Evolutionary conservation across 2,888 invertebrate genomes (phyloP), one percentile per base, ranked within the genome.

Genomic region (Lomographa bimaculata): DNA sequence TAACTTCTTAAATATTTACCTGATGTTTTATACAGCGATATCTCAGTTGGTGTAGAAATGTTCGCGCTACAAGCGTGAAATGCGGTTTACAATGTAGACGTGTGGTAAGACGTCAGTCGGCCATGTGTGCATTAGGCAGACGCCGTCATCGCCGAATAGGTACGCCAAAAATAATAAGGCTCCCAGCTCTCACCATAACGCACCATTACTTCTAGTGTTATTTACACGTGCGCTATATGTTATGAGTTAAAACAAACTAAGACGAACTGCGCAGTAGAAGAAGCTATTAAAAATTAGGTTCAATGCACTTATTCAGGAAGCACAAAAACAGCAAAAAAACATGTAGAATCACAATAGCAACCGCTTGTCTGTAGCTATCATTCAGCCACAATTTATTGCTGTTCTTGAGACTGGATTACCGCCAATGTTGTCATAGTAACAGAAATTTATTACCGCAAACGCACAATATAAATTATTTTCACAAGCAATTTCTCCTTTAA

Each of bases 131-230:
- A 35, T 30, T 47, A 37, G 37, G 39, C 43, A 6, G 39, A 27
- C 41, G 30, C 44, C 57, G 60, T 66, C 64, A 63, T 51, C 63
- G 44, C 32, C 53, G 52, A 51, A 60, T 57, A 59, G 37, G 60
- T 54, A 60, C 39, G 62, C 69, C 71, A 68, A 69, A 72, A 72
- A 70, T 73, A 73, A 66, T 65, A 61, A 57, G 37, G 49, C 61
- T 49, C 43, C 46, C 19, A 30, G 19, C 34, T 21, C 30, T 37
- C 41, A 44, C 38, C 38, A 47, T 52, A 46, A 32, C 40, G 17
- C 18, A 41, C 24, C 32, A 41, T 43, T 27, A 41, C 11, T 30
- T 10, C 25, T 29, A 32, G 19, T 18, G 26, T 11, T 41, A 33
- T n/a, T n/a, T n/a, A 37, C 43, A 29, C 20, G 21, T 14, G 25